These are phyloP conservation scores for Geodia barretti DNA, from an alignment of 37 sponge, comb jelly and placozoan genomes.

Conservation along the genomic window DNA sequence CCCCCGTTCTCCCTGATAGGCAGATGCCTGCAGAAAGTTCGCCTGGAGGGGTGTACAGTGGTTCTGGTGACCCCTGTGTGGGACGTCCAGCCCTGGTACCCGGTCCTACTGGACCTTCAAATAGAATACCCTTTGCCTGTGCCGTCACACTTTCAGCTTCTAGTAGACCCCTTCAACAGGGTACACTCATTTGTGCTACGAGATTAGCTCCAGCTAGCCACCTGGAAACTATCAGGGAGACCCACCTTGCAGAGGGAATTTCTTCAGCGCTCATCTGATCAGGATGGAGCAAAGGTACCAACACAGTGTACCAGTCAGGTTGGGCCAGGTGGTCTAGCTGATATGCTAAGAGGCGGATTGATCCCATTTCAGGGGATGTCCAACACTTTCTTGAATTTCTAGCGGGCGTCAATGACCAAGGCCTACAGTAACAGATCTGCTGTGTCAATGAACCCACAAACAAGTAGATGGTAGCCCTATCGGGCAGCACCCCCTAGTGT, in stretches of 20 bases:
- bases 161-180: constrained; percentile 22
- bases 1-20: constrained; percentile 59
- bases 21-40: constrained; percentile 38
- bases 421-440: constrained; percentile 7
- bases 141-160: constrained; percentile 4
- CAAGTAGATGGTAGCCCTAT: not conserved
- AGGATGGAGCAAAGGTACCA: constrained; percentile 1
- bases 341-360: constrained; percentile 14
- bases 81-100: constrained; percentile 46
- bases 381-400: not conserved
- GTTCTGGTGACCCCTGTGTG: constrained; percentile 41
- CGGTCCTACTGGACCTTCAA: constrained; percentile 31
- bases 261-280: not conserved
- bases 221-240: constrained; percentile 12
- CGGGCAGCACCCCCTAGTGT: constrained; percentile 2
- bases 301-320: not conserved
- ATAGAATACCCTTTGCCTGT: constrained; percentile 13
- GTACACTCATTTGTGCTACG: not conserved
- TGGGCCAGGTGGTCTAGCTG: constrained; percentile 32
- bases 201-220: not conserved
- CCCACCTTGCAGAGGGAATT: not conserved
- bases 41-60: constrained; percentile 6
- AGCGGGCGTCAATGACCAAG: not conserved
- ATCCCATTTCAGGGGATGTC: constrained; percentile 21
- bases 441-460: constrained; percentile 9